Evolutionary conservation across 2,888 invertebrate species (phyloP).

Genomic region (Tuberolachnus salignus): DNA sequence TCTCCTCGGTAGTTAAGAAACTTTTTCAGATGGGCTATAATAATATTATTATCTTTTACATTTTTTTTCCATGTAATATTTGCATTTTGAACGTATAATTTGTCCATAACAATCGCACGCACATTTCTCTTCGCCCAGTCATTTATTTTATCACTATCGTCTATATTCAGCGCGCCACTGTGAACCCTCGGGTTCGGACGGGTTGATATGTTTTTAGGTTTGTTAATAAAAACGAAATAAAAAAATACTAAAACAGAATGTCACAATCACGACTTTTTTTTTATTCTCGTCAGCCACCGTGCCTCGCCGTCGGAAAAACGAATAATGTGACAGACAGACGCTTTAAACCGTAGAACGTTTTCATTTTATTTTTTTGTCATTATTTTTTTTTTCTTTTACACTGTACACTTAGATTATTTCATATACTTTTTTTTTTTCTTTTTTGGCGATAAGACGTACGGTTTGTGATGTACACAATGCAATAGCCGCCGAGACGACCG

Average conservation of each 20-base stretch:
- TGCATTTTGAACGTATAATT: constrained; percentile 51
- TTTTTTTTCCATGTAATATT: constrained; percentile 36
- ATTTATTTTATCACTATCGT: constrained; percentile 20
- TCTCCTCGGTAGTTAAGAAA: constrained; percentile 4
- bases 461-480: constrained; percentile 12
- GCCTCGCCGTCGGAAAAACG: constrained; percentile 11
- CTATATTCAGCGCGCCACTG: constrained; percentile 13
- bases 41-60: not conserved
- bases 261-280: constrained; percentile 50
- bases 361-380: constrained; percentile 34
- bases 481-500: constrained; percentile 26
- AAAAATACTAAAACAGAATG: constrained; percentile 28
- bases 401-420: constrained; percentile 28
- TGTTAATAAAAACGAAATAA: constrained; percentile 49
- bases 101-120: constrained; percentile 50
- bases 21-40: not conserved
- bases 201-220: constrained; percentile 45
- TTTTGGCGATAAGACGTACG: constrained; percentile 16
- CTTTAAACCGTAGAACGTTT: constrained; percentile 25
- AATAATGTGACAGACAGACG: constrained; percentile 50
- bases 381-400: constrained; percentile 29
- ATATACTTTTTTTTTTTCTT: too few relatives aligned
- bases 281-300: constrained; percentile 29
- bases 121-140: constrained; percentile 13
- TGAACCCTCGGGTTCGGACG: not conserved